Percentiles rank a stretch among this genome's conserved stretches.
Conservation (phyloP, 2,888 invertebrate genomes). For the Pollenia griseotomentosa region DNA sequence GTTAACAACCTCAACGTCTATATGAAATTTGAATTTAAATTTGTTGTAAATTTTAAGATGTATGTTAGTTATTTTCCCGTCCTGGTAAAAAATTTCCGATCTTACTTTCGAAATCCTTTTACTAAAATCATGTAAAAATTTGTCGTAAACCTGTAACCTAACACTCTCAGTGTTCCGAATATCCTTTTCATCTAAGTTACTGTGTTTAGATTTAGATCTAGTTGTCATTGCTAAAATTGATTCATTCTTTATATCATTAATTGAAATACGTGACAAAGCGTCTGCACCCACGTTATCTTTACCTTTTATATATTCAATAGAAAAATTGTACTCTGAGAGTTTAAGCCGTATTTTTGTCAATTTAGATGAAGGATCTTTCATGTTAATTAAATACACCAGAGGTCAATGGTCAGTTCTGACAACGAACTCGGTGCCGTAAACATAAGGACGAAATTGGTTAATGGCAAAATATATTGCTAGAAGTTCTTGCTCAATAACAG, state of each 20-base stretch:
- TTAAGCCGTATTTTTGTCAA: not conserved
- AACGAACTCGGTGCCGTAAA: constrained; percentile 6
- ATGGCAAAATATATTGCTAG: constrained; percentile 14
- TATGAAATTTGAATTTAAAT: not conserved
- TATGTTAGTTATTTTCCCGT: too few species aligned
- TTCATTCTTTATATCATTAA: not conserved
- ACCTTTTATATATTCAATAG: constrained; percentile 11
- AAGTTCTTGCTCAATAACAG: not conserved
- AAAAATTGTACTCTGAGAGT: constrained; percentile 12
- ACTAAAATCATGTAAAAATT: too few species aligned
- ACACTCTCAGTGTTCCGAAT: too few species aligned
- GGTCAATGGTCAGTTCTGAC: constrained; percentile 8
- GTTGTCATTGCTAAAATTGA: too few species aligned
- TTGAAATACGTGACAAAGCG: constrained; percentile 12
- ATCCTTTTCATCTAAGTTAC: too few species aligned
- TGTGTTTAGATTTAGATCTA: too few species aligned
- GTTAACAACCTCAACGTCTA: too few species aligned
- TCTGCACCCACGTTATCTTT: not conserved
- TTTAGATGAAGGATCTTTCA: constrained; percentile 3
- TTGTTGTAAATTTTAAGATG: too few species aligned
- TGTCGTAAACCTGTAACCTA: too few species aligned
- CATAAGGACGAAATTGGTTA: not conserved
- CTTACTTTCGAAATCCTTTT: too few species aligned
- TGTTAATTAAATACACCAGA: not conserved
- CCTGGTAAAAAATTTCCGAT: too few species aligned